Base-by-base conservation (phyloP, 2,797 vertebrate species). In the Propithecus deckenii region DNA sequence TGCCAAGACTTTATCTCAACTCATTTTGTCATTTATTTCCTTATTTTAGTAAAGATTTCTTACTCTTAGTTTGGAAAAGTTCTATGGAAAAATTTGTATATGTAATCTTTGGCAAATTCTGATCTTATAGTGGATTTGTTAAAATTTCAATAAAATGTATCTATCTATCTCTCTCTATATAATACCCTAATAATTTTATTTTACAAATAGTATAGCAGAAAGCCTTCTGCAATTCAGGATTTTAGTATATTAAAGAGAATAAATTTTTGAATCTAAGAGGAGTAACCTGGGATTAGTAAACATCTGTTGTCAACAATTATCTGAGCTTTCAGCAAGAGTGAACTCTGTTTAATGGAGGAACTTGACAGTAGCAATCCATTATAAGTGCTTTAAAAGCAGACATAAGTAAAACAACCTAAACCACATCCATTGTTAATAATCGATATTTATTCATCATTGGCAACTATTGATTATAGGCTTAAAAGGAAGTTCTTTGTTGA, bases 341-440 rank as follows among this genome's bases (percentile, higher is more conserved):
- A 97, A 90, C 89, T 43, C 25, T 96, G 79, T 97, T 85, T 97
- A 98, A 98, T 97, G 96, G 97, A 93, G 91, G 76, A 7, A 69
- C n/a, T 98, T 97, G 96, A 95, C 92, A 98, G 78, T 38, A 96
- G 8, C 41, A 98, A 95, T 93, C 94, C 75, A 98, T 98, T 98
- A 89, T 50, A 95, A 95, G 85, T 96, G 86, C 41, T 97, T 96
- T 98, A 97, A 98, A 98, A 98, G 97, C 93, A 99, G 96, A 96
- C 71, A 65, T 97, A 98, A 98, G 96, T 98, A 98, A 98, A 98
- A 96, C 84, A 97, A 88, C 46, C 61, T 52, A 97, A 98, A 97
- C 97, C 98, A 97, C 97, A 98, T 98, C 84, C 91, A 98, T 95
- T 94, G 96, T 98, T 98, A 99, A 99, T 98, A 98, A 98, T 97